These are phyloP conservation scores for Hypsibius dujardini DNA, from an alignment of 1,140 invertebrate species.

Conservation along the genomic window DNA sequence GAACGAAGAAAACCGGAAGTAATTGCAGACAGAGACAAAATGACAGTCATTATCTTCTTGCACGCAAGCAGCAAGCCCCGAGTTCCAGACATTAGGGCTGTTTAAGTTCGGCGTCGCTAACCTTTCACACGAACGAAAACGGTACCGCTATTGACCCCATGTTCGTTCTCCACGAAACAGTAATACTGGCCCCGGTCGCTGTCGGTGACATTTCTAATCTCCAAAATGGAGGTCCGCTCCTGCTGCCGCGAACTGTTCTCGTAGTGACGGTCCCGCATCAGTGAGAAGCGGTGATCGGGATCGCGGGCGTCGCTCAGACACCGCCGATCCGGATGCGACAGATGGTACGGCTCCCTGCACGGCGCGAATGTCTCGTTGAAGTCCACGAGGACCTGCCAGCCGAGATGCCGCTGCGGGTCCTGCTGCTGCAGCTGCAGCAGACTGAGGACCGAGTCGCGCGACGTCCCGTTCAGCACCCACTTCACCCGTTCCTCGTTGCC, in stretches of 20 bases:
- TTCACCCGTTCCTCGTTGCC: background rate
- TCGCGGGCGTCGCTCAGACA: background rate
- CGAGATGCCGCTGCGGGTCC: too few relatives aligned
- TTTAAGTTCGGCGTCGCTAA: background rate
- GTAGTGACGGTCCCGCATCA: background rate
- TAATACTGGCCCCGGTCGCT: slow-evolving; percentile 21
- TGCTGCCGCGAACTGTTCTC: background rate
- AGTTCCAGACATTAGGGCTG: too few relatives aligned
- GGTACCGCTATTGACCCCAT: slow-evolving; percentile 19
- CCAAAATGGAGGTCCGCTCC: background rate
- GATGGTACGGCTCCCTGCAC: background rate
- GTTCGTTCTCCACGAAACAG: slow-evolving; percentile 18
- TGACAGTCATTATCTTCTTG: too few relatives aligned
- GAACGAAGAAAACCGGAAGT: too few relatives aligned
- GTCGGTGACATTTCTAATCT: background rate
- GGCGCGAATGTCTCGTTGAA: background rate
- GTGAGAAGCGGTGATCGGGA: background rate
- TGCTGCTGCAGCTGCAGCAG: too few relatives aligned
- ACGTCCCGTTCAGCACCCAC: background rate
- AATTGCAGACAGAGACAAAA: too few relatives aligned
- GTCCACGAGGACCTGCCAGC: background rate
- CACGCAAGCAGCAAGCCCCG: too few relatives aligned
- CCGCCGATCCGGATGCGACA: background rate
- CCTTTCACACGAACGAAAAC: slow-evolving; percentile 23
- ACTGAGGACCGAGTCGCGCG: too few relatives aligned